Conservation (phyloP, 2,797 vertebrate genomes). For the Acanthis flammea region DNA sequence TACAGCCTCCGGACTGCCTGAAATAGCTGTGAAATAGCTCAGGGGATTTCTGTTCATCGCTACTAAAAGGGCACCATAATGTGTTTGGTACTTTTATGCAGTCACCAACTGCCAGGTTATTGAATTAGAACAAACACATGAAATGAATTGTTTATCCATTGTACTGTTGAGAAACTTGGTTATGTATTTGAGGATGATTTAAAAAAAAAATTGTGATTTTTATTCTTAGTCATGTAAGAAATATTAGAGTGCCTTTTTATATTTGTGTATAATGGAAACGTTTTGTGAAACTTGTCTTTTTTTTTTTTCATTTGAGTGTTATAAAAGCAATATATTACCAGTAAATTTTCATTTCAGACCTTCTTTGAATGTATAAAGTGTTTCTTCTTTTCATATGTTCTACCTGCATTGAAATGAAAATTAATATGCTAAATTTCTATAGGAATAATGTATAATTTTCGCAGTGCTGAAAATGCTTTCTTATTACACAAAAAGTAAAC, state of each 20-base stretch:
- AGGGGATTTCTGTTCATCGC: slow-evolving; percentile 79
- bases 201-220: slow-evolving; percentile 22
- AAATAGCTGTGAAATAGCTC: slow-evolving; percentile 78
- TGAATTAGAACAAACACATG: slow-evolving; percentile 62
- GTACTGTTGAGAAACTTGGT: slow-evolving; percentile 70
- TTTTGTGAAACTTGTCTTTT: slow-evolving; percentile 71
- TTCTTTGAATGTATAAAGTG: slow-evolving; percentile 74
- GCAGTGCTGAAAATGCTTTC: slow-evolving; percentile 76
- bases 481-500: slow-evolving; percentile 73
- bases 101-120: slow-evolving; percentile 65
- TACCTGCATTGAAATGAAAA: slow-evolving; percentile 75
- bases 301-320: slow-evolving; percentile 72
- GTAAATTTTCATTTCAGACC: slow-evolving; percentile 74
- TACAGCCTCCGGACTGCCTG: slow-evolving; percentile 69
- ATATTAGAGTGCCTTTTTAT: slow-evolving; percentile 84
- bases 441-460: slow-evolving; percentile 72
- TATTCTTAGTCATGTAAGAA: slow-evolving; percentile 74
- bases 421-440: slow-evolving; percentile 74
- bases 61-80: slow-evolving; percentile 77
- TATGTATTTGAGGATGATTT: slow-evolving; percentile 64
- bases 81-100: slow-evolving; percentile 74
- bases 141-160: slow-evolving; percentile 57
- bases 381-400: slow-evolving; percentile 64
- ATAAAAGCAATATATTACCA: slow-evolving; percentile 78
- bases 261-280: slow-evolving; percentile 77